These are phyloP conservation scores for Rattus norvegicus DNA, from an alignment of 2,113 vertebrate genomes.

Conservation along the genomic window GRCr8 NC_086027.1:96748001-96748500, in stretches of 20 bases:
- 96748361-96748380: background rate
- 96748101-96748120: conserved; percentile 85
- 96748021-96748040: background rate
- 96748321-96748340: background rate
- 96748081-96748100: conserved; percentile 89
- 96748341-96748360: background rate
- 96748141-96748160: conserved; percentile 47
- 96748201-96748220: conserved; percentile 58
- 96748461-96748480: conserved; percentile 65
- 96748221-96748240: conserved; percentile 60
- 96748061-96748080: conserved; percentile 71
- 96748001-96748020: background rate
- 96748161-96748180: conserved; percentile 47
- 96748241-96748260: background rate
- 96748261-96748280: conserved; percentile 48
- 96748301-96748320: conserved; percentile 54
- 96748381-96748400: background rate
- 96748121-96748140: conserved; percentile 72
- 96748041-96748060: conserved; percentile 48
- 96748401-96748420: background rate
- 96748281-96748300: background rate
- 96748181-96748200: conserved; percentile 45
- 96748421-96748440: conserved; percentile 30
- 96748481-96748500: conserved; percentile 67
- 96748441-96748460: conserved; percentile 54